Percentiles rank a stretch among this genome's conserved stretches.
phyloP scores from a whole-genome alignment of 1,140 invertebrate genomes.

The Scaptomyza graminum region DNA sequence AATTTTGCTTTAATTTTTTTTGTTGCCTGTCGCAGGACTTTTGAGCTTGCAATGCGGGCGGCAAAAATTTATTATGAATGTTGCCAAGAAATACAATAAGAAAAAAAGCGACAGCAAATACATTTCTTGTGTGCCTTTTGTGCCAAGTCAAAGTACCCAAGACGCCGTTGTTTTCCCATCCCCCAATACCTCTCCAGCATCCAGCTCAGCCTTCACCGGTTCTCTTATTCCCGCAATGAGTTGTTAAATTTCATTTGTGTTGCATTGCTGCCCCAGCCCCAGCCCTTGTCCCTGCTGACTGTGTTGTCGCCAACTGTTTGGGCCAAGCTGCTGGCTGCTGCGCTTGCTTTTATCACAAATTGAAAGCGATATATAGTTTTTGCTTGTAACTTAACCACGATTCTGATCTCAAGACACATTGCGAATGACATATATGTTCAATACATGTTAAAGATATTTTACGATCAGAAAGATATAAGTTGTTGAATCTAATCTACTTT shows the following conservation, averaged over 20 bases:
- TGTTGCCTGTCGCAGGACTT: neutral
- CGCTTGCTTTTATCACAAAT: slow-evolving; percentile 80
- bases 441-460: too few relatives aligned
- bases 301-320: slow-evolving; percentile 54
- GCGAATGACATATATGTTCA: slow-evolving; percentile 23
- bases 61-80: slow-evolving; percentile 76
- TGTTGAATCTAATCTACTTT: neutral
- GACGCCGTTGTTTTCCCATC: slow-evolving; percentile 15
- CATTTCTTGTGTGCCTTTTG: slow-evolving; percentile 61
- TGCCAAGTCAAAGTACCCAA: slow-evolving; percentile 50
- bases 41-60: slow-evolving; percentile 42
- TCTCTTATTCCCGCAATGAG: slow-evolving; percentile 36
- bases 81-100: slow-evolving; percentile 13
- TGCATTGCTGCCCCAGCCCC: slow-evolving; percentile 23
- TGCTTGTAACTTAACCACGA: slow-evolving; percentile 15
- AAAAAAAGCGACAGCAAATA: slow-evolving; percentile 65
- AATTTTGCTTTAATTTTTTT: slow-evolving; percentile 30
- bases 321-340: slow-evolving; percentile 28
- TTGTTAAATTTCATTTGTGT: slow-evolving; percentile 77
- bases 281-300: slow-evolving; percentile 47
- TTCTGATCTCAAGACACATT: slow-evolving; percentile 14
- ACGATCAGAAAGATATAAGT: neutral
- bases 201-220: too few relatives aligned
- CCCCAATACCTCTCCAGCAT: too few relatives aligned
- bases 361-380: slow-evolving; percentile 79